phyloP scores from a whole-genome alignment of 1,140 invertebrate species.

The Helicoverpa armigera region DNA sequence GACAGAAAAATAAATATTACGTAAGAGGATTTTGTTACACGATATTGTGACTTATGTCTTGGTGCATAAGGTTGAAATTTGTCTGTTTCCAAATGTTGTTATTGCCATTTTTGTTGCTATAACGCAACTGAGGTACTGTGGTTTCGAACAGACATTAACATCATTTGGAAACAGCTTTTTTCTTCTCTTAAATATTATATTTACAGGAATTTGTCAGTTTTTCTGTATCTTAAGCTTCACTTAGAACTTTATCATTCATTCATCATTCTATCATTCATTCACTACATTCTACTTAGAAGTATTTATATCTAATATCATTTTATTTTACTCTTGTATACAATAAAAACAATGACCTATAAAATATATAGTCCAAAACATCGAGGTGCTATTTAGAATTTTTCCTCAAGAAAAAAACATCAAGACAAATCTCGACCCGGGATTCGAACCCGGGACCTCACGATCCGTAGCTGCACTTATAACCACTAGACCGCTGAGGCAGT shows the following conservation, averaged over 20 bases:
- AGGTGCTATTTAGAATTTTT: slow-evolving; percentile 39
- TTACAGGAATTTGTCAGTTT: slow-evolving; percentile 15
- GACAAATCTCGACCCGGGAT: background rate
- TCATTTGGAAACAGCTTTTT: slow-evolving; percentile 3
- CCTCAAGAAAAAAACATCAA: slow-evolving; percentile 31
- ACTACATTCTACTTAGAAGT: too few relatives aligned
- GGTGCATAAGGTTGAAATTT: background rate
- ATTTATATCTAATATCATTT: too few relatives aligned
- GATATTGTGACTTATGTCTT: background rate
- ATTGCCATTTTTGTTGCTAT: slow-evolving; percentile 27
- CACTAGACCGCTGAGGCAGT: background rate
- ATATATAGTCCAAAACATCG: slow-evolving; percentile 11
- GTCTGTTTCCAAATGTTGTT: slow-evolving; percentile 21
- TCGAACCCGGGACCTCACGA: slow-evolving; percentile 20
- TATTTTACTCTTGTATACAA: background rate
- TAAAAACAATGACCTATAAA: background rate
- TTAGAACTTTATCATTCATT: background rate
- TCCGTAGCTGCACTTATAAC: background rate
- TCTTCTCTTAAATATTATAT: background rate
- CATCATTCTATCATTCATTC: too few relatives aligned
- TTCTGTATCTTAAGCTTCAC: background rate
- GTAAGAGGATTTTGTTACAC: slow-evolving; percentile 15
- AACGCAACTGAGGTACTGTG: slow-evolving; percentile 28
- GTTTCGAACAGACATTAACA: background rate
- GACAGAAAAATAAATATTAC: slow-evolving; percentile 44